phyloP scores from a whole-genome alignment of 2,797 vertebrate species.

The Girardinus metallicus region DNA sequence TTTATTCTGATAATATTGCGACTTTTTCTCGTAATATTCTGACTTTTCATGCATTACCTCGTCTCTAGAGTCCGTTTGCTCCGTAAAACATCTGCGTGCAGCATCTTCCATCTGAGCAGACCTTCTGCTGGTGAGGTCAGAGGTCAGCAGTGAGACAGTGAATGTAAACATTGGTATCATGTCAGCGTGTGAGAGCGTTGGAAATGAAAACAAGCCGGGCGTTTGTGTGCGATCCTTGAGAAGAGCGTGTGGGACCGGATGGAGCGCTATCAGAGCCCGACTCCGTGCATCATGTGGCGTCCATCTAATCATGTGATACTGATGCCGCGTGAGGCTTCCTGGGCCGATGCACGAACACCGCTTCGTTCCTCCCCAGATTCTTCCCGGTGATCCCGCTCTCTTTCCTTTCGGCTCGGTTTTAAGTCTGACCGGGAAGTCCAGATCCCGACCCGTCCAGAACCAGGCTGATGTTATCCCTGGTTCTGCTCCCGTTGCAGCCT shows the following conservation, averaged over 20 bases:
- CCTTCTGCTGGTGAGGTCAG: slow-evolving; percentile 39
- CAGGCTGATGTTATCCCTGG: not conserved
- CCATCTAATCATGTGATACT: slow-evolving; percentile 80
- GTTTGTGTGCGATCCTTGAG: slow-evolving; percentile 35
- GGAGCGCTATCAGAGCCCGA: slow-evolving; percentile 57
- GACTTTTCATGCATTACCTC: too few relatives aligned
- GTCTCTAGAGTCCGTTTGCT: not conserved
- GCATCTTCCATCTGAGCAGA: not conserved
- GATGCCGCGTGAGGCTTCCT: slow-evolving; percentile 76
- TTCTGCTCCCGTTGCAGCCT: not conserved
- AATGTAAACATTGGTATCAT: slow-evolving; percentile 43
- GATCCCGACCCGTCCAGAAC: not conserved
- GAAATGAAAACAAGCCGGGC: slow-evolving; percentile 50
- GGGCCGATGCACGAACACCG: slow-evolving; percentile 16
- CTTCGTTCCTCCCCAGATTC: slow-evolving; percentile 21
- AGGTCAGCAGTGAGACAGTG: slow-evolving; percentile 17
- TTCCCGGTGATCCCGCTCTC: not conserved
- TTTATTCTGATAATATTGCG: too few relatives aligned
- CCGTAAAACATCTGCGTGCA: not conserved
- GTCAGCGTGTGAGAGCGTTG: slow-evolving; percentile 31
- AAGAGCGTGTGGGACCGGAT: slow-evolving; percentile 64
- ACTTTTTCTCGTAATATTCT: too few relatives aligned
- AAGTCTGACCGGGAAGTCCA: not conserved
- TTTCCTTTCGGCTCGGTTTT: not conserved
- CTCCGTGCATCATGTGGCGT: slow-evolving; percentile 73